A percentile compares a stretch with the other conserved stretches of the same genome.
phyloP scores from a whole-genome alignment of 2,113 vertebrate genomes.

The Mesitornis unicolor region DNA sequence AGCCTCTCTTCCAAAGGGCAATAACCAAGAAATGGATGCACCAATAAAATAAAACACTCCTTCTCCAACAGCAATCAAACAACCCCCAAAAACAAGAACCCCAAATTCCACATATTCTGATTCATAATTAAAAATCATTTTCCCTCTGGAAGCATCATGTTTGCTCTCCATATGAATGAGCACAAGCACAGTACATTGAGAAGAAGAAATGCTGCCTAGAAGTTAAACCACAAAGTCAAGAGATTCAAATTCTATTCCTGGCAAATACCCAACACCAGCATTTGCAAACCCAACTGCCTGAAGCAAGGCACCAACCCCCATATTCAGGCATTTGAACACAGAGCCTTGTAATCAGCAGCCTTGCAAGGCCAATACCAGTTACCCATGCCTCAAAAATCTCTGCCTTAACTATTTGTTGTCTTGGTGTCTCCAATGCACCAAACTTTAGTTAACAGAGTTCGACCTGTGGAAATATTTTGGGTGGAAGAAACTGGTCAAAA shows the following conservation, averaged over 20 bases:
- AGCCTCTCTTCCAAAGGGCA: not conserved
- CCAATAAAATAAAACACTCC: not conserved
- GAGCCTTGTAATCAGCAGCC: not conserved
- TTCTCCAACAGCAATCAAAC: not conserved
- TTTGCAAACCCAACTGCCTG: not conserved
- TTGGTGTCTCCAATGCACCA: not conserved
- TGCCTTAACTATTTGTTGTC: constrained; percentile 12
- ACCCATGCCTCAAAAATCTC: not conserved
- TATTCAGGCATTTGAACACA: not conserved
- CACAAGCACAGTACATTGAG: not conserved
- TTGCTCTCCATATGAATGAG: not conserved
- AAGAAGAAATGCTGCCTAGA: not conserved
- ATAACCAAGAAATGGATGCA: not conserved
- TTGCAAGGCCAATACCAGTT: not conserved
- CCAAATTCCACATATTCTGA: not conserved
- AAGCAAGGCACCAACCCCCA: constrained; percentile 9
- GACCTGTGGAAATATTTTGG: not conserved
- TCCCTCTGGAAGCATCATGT: not conserved
- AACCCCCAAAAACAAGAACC: not conserved
- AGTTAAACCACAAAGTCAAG: constrained; percentile 42
- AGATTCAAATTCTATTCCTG: constrained; percentile 13
- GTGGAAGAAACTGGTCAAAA: not conserved
- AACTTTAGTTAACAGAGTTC: not conserved
- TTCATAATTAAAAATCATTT: not conserved
- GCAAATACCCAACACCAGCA: constrained; percentile 31